Evolutionary conservation across 2,888 invertebrate species (phyloP).

Genomic region (Hermaeophaga mercurialis): DNA sequence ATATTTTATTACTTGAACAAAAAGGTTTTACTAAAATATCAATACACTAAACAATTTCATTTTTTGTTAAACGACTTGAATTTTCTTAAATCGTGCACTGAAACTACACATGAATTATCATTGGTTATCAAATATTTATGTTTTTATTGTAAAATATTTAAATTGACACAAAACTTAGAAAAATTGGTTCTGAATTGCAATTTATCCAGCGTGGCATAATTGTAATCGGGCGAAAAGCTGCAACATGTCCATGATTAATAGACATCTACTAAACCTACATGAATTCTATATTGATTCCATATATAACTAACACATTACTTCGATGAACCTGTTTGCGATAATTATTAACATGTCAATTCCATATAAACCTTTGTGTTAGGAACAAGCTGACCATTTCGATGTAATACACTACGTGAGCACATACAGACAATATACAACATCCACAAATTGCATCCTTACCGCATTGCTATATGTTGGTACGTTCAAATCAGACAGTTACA

Average conservation of each 20-base stretch:
- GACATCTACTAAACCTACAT: slow-evolving; percentile 12
- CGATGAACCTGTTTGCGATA: slow-evolving; percentile 25
- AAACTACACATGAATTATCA: no score
- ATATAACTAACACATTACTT: slow-evolving; percentile 30
- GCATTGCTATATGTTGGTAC: neutral
- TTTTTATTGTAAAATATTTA: no score
- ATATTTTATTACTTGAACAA: no score
- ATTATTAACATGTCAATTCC: slow-evolving; percentile 34
- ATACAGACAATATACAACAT: slow-evolving; percentile 3
- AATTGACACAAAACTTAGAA: no score
- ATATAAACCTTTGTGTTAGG: slow-evolving; percentile 24
- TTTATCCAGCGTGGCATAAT: no score
- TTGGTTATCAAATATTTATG: no score
- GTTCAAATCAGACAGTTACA: no score
- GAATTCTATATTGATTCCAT: slow-evolving; percentile 31
- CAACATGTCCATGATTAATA: slow-evolving; percentile 18
- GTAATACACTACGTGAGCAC: slow-evolving; percentile 17
- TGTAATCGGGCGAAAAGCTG: neutral
- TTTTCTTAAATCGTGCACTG: no score
- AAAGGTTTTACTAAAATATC: no score
- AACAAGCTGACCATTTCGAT: slow-evolving; percentile 18
- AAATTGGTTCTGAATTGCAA: no score
- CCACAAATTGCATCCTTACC: slow-evolving; percentile 7
- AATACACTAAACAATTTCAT: no score
- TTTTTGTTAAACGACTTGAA: no score